These are phyloP conservation scores for Albula goreensis DNA, from an alignment of 2,113 vertebrate genomes.

Conservation along the genomic window DNA sequence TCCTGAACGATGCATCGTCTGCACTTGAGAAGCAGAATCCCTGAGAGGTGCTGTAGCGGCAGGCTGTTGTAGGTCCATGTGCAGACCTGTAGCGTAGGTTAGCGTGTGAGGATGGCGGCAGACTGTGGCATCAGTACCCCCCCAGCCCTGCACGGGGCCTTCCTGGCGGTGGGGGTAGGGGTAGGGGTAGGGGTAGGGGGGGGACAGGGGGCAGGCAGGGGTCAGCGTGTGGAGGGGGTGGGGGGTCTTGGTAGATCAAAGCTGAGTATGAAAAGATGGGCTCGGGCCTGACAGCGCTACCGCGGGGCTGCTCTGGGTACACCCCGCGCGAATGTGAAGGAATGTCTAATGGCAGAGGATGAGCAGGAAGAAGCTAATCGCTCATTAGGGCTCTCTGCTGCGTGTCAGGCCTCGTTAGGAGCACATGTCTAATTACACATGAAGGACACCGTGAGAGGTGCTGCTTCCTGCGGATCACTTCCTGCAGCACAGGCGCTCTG, in stretches of 20 bases:
- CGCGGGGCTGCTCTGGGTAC: slow-evolving; percentile 44
- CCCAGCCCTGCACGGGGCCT: not conserved
- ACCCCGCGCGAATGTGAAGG: slow-evolving; percentile 63
- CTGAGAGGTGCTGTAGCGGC: not conserved
- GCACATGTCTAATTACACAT: slow-evolving; percentile 75
- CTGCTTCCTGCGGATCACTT: slow-evolving; percentile 76
- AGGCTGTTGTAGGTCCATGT: not conserved
- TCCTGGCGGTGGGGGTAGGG: not conserved
- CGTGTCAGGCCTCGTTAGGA: slow-evolving; percentile 79
- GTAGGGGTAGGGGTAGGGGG: not conserved
- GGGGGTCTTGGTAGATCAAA: slow-evolving; percentile 47
- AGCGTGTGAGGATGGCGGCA: not conserved
- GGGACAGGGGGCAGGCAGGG: not conserved
- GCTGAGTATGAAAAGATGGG: slow-evolving; percentile 30
- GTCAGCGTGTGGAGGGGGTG: not conserved
- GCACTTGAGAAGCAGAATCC: not conserved
- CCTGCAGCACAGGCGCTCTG: slow-evolving; percentile 62
- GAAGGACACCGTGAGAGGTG: slow-evolving; percentile 68
- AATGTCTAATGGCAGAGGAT: slow-evolving; percentile 68
- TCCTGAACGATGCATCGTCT: not conserved
- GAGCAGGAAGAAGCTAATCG: slow-evolving; percentile 62
- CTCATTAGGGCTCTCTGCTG: slow-evolving; percentile 77
- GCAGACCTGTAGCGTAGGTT: not conserved
- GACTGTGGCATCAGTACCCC: not conserved
- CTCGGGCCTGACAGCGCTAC: slow-evolving; percentile 50